Evolutionary conservation across 2,113 vertebrate genomes (phyloP), one percentile per base, ranked within the genome.

Genomic region (Plotosus lineatus): DNA sequence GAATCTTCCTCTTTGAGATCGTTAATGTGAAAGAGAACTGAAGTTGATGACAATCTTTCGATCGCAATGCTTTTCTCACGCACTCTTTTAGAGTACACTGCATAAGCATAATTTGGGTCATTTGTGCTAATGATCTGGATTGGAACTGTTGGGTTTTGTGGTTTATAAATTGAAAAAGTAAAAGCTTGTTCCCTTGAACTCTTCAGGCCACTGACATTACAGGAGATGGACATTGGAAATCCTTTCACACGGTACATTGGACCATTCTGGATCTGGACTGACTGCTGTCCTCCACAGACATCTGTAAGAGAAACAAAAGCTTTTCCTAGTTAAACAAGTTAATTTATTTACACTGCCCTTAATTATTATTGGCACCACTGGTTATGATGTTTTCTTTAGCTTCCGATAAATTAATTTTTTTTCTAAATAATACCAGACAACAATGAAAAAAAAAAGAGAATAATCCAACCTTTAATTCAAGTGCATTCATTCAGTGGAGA

Each of bases 191-290:
- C 50, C 0, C 36, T 0, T 0, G 82, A 40, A 8, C 82, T 86
- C 71, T 40, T 23, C 74, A 96, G 89, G 58, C 95, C 94, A 14
- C 90, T 95, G 12, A 94, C 93, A 0, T 86, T 92, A 90, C 97
- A 97, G 87, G 89, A 86, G 38, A 98, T 94, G 66, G 89, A 93
- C 87, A 94, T 42, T 0, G 86, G 85, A 63, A 92, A 90, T n/a
- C 92, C 95, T 36, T 36, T 44, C 0, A 85, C 79, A 0, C 96
- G 92, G 42, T 94, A 95, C 23, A 99, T 91, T 0, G 93, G 96
- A 0, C 96, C 96, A 36, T 89, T 21, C 83, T 95, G 95, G 2
- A 91, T 40, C 46, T 91, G 36, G 42, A 84, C 83, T 63, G 44
- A 21, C 10, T 63, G 78, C 56, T 85, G 80, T 50, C 74, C 50